These are phyloP conservation scores for Cabera pusaria DNA, from an alignment of 2,888 invertebrate species.

Conservation along the genomic window DNA sequence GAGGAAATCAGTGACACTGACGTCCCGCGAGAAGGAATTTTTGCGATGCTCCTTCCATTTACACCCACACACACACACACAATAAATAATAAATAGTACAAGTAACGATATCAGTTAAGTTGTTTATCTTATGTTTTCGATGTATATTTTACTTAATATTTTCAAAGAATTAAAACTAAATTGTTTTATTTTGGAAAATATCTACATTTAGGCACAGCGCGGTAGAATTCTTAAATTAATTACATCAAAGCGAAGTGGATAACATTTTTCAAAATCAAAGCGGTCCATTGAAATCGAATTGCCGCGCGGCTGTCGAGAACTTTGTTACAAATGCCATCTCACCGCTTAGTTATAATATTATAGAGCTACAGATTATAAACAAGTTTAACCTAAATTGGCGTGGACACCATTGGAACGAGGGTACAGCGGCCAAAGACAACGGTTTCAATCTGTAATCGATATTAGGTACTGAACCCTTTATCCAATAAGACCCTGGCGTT, in stretches of 20 bases:
- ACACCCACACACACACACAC: constrained; percentile 1
- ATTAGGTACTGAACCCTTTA: constrained; percentile 44
- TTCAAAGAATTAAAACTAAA: too few relatives aligned
- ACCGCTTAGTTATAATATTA: neutral
- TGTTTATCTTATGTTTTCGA: too few relatives aligned
- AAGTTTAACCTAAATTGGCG: constrained; percentile 49
- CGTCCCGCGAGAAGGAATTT: constrained; percentile 32
- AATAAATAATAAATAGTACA: too few relatives aligned
- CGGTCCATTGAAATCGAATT: neutral
- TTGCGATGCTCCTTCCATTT: constrained; percentile 25
- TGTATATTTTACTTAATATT: too few relatives aligned
- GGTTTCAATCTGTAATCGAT: constrained; percentile 52
- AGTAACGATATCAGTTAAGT: too few relatives aligned
- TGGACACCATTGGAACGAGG: constrained; percentile 55
- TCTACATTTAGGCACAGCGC: too few relatives aligned
- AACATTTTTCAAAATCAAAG: too few relatives aligned
- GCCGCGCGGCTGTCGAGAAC: constrained; percentile 1
- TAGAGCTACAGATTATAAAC: constrained; percentile 31
- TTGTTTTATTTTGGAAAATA: too few relatives aligned
- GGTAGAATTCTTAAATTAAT: too few relatives aligned
- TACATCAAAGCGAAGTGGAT: too few relatives aligned
- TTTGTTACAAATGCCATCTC: neutral
- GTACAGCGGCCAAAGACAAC: constrained; percentile 41
- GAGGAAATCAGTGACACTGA: constrained; percentile 43
- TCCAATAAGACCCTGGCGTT: constrained; percentile 43